Percentiles rank a stretch among this genome's conserved stretches.
Conservation (phyloP, 1,140 invertebrate genomes). For the Zaprionus lachaisei region DNA sequence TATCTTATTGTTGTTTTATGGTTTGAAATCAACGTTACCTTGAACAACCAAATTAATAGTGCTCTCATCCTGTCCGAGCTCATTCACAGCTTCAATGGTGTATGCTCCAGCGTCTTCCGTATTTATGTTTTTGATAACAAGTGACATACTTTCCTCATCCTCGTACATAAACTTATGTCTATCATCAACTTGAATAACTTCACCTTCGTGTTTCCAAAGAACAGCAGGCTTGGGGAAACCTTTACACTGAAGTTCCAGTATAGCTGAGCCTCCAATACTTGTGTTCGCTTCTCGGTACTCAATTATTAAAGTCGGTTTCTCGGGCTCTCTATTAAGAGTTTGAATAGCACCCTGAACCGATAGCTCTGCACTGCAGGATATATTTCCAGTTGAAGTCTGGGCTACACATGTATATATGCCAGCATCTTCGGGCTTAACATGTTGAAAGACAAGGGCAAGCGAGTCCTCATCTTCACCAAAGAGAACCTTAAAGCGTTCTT, state of each 20-base stretch:
- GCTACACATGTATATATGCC: conserved; percentile 98
- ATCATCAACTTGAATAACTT: conserved; percentile 91
- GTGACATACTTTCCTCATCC: conserved; percentile 95
- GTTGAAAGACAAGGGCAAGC: conserved; percentile 95
- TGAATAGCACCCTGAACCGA: conserved; percentile 95
- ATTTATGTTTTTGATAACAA: conserved; percentile 95
- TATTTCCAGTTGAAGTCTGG: conserved; percentile 95
- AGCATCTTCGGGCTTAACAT: conserved; percentile 96
- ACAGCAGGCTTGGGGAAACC: conserved; percentile 97
- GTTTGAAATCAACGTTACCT: conserved; percentile 73
- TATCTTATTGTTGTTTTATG: not conserved
- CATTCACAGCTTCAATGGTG: conserved; percentile 93
- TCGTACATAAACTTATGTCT: conserved; percentile 95
- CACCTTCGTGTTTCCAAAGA: conserved; percentile 94
- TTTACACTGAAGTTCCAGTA: conserved; percentile 96
- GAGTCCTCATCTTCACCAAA: conserved; percentile 97
- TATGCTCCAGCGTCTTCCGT: conserved; percentile 94
- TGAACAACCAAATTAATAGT: conserved; percentile 91
- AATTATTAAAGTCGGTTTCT: conserved; percentile 90
- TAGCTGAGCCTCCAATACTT: conserved; percentile 94
- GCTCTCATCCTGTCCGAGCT: conserved; percentile 92
- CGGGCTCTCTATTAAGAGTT: conserved; percentile 91
- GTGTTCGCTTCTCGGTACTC: conserved; percentile 91
- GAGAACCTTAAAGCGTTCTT: conserved; percentile 96
- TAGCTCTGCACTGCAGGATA: conserved; percentile 96